Evolutionary conservation across 2,797 vertebrate species (phyloP).

Genomic region (Peromyscus nudipes): DNA sequence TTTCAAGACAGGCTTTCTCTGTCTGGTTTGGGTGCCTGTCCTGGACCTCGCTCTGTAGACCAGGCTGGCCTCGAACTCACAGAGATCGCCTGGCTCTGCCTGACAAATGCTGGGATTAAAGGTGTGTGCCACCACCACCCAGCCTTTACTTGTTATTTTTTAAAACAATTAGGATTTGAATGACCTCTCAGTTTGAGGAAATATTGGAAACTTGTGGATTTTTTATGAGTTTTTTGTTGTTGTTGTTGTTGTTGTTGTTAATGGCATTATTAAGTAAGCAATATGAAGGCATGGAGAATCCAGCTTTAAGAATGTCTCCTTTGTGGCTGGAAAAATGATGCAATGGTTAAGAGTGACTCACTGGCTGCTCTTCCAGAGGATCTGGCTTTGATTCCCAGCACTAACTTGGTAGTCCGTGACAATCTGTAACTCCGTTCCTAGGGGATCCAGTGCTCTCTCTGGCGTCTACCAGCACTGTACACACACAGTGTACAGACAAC

Average conservation of each 20-base stretch:
- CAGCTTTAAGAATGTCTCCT: not conserved
- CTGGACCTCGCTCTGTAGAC: no score
- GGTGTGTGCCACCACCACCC: no score
- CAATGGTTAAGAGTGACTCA: not conserved
- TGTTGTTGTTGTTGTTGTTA: not conserved
- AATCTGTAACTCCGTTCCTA: not conserved
- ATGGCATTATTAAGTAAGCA: constrained; percentile 13
- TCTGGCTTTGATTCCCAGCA: not conserved
- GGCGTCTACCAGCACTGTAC: not conserved
- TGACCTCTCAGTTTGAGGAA: not conserved
- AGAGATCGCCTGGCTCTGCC: no score
- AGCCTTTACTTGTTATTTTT: not conserved
- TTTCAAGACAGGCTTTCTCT: no score
- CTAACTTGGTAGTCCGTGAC: not conserved
- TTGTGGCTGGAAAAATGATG: not conserved
- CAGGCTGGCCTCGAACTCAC: no score
- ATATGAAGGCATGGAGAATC: not conserved
- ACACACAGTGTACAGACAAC: not conserved
- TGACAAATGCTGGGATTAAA: no score
- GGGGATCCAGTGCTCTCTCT: not conserved
- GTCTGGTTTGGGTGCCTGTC: no score
- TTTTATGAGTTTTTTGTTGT: not conserved
- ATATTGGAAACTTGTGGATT: not conserved
- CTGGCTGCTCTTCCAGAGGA: not conserved
- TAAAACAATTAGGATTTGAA: constrained; percentile 78